Conservation (phyloP, 2,113 vertebrate genomes). For the Archilochus colubris region DNA sequence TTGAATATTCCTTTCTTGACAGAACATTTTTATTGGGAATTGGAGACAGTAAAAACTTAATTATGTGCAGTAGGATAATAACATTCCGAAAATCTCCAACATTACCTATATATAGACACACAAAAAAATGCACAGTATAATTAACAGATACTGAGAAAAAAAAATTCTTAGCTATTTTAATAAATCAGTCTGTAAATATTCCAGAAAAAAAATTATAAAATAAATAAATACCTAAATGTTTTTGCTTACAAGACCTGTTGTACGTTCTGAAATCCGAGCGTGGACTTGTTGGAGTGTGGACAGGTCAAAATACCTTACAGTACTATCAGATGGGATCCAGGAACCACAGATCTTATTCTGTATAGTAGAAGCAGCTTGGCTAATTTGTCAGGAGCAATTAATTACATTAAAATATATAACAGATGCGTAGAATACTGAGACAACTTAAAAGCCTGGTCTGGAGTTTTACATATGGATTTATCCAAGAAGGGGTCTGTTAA, state of each 20-base stretch:
- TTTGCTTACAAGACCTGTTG: background rate
- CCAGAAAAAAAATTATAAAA: background rate
- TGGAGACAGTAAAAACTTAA: background rate
- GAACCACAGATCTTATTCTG: background rate
- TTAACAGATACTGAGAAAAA: background rate
- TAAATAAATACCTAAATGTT: background rate
- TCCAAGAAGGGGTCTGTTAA: background rate
- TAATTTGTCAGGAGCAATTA: background rate
- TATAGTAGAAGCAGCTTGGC: background rate
- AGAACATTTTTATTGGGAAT: background rate
- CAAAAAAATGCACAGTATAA: fast-evolving
- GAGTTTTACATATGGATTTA: background rate
- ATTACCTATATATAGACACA: background rate
- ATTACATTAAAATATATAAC: background rate
- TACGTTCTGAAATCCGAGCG: background rate
- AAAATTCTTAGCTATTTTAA: background rate
- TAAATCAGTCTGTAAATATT: background rate
- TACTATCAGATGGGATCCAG: background rate
- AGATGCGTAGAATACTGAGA: background rate
- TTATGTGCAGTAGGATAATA: background rate
- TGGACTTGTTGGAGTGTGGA: background rate
- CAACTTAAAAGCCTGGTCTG: background rate
- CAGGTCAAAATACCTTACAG: background rate
- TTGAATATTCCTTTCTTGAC: background rate
- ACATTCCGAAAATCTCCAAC: background rate